Evolutionary conservation across 2,113 vertebrate genomes (phyloP).

Genomic region (Crotalus horridus): DNA sequence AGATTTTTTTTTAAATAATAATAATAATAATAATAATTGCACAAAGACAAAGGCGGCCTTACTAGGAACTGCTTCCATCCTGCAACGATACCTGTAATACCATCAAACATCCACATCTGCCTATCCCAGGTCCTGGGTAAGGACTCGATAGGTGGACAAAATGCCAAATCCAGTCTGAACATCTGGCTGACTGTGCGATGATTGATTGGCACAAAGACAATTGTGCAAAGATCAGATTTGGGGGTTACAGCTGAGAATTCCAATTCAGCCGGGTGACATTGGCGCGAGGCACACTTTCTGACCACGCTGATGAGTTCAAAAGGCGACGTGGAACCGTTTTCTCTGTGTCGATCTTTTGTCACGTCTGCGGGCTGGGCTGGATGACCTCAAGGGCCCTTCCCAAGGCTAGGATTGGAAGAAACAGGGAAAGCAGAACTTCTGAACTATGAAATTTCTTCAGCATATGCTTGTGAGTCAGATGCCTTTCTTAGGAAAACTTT

Average conservation of each 20-base stretch:
- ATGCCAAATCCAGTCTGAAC: too few species aligned
- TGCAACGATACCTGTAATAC: too few species aligned
- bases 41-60: too few species aligned
- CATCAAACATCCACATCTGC: too few species aligned
- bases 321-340: fast-evolving
- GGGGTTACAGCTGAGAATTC: not conserved
- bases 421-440: not conserved
- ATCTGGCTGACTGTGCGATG: too few species aligned
- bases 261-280: not conserved
- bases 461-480: not conserved
- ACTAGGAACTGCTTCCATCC: too few species aligned
- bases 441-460: not conserved
- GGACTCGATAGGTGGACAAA: too few species aligned
- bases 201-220: not conserved
- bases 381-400: not conserved
- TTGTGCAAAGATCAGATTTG: not conserved
- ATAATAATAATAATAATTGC: not conserved
- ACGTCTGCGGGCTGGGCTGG: not conserved
- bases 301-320: fast-evolving
- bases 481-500: not conserved
- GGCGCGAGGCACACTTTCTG: not conserved
- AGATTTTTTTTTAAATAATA: not conserved
- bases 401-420: not conserved
- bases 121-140: too few species aligned
- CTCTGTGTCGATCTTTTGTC: not conserved